Evolutionary conservation across 2,888 invertebrate genomes (phyloP).

Genomic region (Oscheius sp.): DNA sequence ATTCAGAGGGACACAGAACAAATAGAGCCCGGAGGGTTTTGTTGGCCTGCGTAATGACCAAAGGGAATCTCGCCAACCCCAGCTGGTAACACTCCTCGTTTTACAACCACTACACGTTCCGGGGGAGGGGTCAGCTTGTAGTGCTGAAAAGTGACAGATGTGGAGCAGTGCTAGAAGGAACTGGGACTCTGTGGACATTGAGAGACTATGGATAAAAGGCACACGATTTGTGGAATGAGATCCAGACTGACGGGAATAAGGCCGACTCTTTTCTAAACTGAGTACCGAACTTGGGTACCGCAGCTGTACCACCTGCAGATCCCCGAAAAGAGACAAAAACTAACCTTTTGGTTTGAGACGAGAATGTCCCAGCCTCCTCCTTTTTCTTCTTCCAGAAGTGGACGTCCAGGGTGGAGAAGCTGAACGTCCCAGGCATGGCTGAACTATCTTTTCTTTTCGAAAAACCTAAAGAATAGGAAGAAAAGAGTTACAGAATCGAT

Average conservation of each 20-base stretch:
- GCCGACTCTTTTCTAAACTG: too few species aligned
- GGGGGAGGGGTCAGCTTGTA: background rate
- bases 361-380: conserved; percentile 3
- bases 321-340: background rate
- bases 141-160: background rate
- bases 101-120: conserved; percentile 16
- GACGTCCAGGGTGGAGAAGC: conserved; percentile 29
- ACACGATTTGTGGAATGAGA: too few species aligned
- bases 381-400: conserved; percentile 37
- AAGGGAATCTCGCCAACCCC: conserved; percentile 4
- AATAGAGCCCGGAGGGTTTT: background rate
- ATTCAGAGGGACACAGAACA: background rate
- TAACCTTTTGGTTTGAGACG: conserved; percentile 1
- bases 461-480: conserved; percentile 2
- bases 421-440: conserved; percentile 23
- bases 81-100: conserved; percentile 32
- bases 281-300: too few species aligned
- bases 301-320: too few species aligned
- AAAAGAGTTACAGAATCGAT: background rate
- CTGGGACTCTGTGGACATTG: too few species aligned
- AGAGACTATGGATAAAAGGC: too few species aligned
- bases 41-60: conserved; percentile 19
- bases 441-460: background rate
- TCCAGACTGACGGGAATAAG: too few species aligned
- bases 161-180: background rate